Base-by-base conservation (phyloP, 2,888 invertebrate species). In the Endomychus coccineus region DNA sequence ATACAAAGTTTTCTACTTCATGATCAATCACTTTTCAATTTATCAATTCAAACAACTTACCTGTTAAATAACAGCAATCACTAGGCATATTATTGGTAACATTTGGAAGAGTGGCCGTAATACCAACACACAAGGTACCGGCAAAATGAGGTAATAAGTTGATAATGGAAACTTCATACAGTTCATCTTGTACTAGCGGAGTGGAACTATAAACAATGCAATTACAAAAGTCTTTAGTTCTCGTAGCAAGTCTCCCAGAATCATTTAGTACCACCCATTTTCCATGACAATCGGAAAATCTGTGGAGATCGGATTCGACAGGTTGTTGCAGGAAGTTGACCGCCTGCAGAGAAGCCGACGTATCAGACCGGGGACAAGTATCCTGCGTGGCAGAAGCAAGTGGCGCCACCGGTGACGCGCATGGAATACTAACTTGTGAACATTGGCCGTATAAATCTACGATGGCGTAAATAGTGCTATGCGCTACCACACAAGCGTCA, bases 391-490 rank as follows among this genome's bases (percentile, higher is more conserved):
- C 64, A 55, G 42, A 54, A 56, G 39, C 66, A 27, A 49, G 64
- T 37, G 25, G 69, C 10, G 54, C 57, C 13, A 60, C 34, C 2
- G 66, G 63, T 2, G 63, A 59, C 13, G 54, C 56, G 39, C 63
- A 62, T 3, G 61, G 59, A 31, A 62, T 62, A 45, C 69, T 77
- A 11, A 91, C 92, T 74, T 94, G 90, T 1, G 91, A 88, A 64
- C 95, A 95, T 60, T 90, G 90, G 1, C 94, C 94, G 57, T 92
- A 94, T 33, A 95, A 71, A 69, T 95, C 94, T 31, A 95, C 80
- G n/a, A 95, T 91, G 2, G 91, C 92, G 69, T 87, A 95, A 35
- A 94, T 79, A 62, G 82, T 86, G 21, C 76, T 68, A 41, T 84
- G 82, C 3, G 85, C 75, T 40, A 84, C 82, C 34, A 78, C 77